These are phyloP conservation scores for cattle (Bos taurus) DNA, from an alignment of 2,113 vertebrate genomes.

Conservation along the genomic window ARS-UCD2.0 NC_037347.1:50354001-50354500, in stretches of 20 bases:
- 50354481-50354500: not conserved
- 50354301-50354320: not conserved
- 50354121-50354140: not conserved
- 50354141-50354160: not conserved
- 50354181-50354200: not conserved
- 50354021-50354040: not conserved
- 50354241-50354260: not conserved
- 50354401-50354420: not conserved
- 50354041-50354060: not conserved
- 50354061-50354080: not conserved
- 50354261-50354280: not conserved
- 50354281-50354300: not conserved
- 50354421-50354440: not conserved
- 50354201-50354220: not conserved
- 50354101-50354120: not conserved
- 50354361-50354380: not conserved
- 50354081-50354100: not conserved
- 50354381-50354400: too few species aligned
- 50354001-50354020: accelerated
- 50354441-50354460: not conserved
- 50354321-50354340: not conserved
- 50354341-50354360: not conserved
- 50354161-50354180: not conserved
- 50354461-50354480: not conserved
- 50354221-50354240: not conserved